Percentiles rank a stretch among this genome's conserved stretches.
phyloP scores from a whole-genome alignment of 1,140 invertebrate genomes.

The Tyrophagus putrescentiae region DNA sequence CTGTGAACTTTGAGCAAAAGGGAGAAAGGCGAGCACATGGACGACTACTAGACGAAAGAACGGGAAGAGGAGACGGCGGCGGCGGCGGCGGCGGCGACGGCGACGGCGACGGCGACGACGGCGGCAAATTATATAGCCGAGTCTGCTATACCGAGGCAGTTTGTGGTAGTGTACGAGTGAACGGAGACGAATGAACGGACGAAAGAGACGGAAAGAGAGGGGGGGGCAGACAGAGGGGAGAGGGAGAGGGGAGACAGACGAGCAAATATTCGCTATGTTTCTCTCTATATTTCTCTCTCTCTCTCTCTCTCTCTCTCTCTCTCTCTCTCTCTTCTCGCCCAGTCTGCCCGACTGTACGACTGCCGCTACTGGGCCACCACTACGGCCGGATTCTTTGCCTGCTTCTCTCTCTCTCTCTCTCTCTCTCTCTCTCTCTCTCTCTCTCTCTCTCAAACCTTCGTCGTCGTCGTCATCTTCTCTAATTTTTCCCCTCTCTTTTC shows the following conservation, averaged over 20 bases:
- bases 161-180: background rate
- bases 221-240: background rate
- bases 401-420: too few relatives aligned
- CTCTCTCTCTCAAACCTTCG: too few relatives aligned
- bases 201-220: conserved; percentile 11
- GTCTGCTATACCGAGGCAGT: too few relatives aligned
- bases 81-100: background rate
- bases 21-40: background rate
- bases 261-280: background rate
- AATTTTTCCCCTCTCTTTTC: too few relatives aligned
- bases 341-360: background rate
- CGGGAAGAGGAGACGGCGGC: background rate
- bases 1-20: background rate
- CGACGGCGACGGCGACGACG: background rate
- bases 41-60: background rate
- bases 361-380: too few relatives aligned
- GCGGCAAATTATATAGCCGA: too few relatives aligned
- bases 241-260: background rate
- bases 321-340: background rate
- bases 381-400: too few relatives aligned
- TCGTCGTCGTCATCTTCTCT: too few relatives aligned
- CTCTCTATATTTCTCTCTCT: background rate
- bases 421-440: too few relatives aligned
- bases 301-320: conserved; percentile 15
- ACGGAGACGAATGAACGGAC: background rate